Evolutionary conservation across 2,797 vertebrate genomes (phyloP).

Genomic region (Bovichtus diacanthus): DNA sequence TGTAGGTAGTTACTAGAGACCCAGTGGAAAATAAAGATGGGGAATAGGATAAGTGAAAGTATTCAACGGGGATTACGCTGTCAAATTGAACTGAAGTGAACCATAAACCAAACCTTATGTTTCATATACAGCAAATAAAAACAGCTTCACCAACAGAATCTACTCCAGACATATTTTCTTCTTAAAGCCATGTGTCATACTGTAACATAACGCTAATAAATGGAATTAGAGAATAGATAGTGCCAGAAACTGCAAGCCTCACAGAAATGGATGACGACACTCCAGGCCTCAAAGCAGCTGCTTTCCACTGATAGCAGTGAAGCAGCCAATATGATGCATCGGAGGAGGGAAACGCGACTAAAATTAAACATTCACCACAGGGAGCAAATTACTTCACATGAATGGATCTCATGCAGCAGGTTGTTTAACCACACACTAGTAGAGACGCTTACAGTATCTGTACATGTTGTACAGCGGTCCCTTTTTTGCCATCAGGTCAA

Average conservation of each 20-base stretch:
- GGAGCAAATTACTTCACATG: constrained; percentile 26
- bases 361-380: constrained; percentile 41
- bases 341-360: constrained; percentile 10
- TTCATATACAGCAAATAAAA: constrained; percentile 17
- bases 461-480: no score
- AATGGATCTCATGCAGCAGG: constrained; percentile 13
- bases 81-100: constrained; percentile 23
- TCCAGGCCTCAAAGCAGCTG: constrained; percentile 46
- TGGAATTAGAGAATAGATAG: constrained; percentile 33
- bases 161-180: constrained; percentile 8
- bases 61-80: neutral
- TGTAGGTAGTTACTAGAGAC: constrained; percentile 12
- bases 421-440: neutral
- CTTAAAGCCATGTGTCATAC: constrained; percentile 15
- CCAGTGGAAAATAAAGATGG: constrained; percentile 1
- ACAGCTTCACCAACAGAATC: constrained; percentile 3
- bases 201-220: constrained; percentile 26
- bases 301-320: constrained; percentile 53
- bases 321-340: constrained; percentile 17
- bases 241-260: constrained; percentile 49
- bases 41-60: constrained; percentile 1
- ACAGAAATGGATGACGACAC: constrained; percentile 51
- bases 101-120: constrained; percentile 9
- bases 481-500: no score
- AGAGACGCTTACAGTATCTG: neutral